Conservation (phyloP, 2,113 vertebrate genomes). For the Machaerirhynchus nigripectus region DNA sequence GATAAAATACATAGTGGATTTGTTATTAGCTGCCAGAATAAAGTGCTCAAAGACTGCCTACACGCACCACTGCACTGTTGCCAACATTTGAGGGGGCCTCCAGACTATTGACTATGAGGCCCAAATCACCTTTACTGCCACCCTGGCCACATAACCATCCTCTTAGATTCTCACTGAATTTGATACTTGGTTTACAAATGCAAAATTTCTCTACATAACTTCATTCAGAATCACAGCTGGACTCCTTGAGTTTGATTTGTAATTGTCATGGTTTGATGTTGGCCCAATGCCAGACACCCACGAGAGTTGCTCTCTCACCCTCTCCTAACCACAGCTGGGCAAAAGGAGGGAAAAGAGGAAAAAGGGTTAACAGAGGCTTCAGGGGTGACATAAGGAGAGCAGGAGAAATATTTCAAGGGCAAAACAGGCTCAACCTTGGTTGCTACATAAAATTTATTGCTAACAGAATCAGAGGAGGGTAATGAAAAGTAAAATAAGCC, state of each 20-base stretch:
- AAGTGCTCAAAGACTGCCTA: neutral
- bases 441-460: no score
- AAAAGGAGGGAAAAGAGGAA: no score
- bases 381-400: no score
- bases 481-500: no score
- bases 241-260: neutral
- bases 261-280: no score
- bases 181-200: neutral
- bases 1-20: constrained; percentile 23
- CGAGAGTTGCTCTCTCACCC: no score
- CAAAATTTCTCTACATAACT: neutral
- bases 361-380: no score
- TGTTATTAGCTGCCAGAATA: constrained; percentile 30
- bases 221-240: neutral
- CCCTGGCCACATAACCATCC: neutral
- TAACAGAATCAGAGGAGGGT: no score
- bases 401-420: no score
- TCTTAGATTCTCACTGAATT: neutral
- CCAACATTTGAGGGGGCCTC: neutral
- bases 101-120: neutral
- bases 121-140: neutral
- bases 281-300: no score
- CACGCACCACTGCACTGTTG: neutral
- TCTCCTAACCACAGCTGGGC: no score
- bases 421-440: no score